Evolutionary conservation across 1,140 invertebrate genomes (phyloP).

Genomic region (Aricia agestis): DNA sequence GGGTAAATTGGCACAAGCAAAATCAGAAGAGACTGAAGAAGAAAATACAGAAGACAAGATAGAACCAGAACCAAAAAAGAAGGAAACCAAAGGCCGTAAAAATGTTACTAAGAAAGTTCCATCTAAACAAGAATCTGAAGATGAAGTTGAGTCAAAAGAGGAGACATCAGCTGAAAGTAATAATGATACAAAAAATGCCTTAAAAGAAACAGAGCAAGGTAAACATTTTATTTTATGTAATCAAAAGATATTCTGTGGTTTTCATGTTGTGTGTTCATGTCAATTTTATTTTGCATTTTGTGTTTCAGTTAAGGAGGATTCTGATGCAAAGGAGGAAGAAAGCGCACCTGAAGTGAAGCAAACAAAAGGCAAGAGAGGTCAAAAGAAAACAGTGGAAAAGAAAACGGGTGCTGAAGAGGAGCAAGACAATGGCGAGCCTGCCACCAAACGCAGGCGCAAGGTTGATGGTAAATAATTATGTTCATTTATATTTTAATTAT

Average conservation of each 20-base stretch:
- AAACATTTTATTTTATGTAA: neutral
- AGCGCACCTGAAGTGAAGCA: constrained; percentile 42
- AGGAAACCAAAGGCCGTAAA: constrained; percentile 40
- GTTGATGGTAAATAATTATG: constrained; percentile 66
- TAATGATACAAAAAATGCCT: constrained; percentile 40
- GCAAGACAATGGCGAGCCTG: constrained; percentile 51
- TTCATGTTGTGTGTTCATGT: too few species aligned
- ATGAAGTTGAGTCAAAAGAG: constrained; percentile 41
- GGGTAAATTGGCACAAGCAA: constrained; percentile 50
- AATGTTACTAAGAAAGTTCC: constrained; percentile 48
- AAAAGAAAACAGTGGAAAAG: constrained; percentile 47
- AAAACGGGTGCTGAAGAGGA: constrained; percentile 39
- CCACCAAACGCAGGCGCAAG: constrained; percentile 57
- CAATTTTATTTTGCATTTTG: too few species aligned
- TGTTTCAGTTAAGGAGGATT: constrained; percentile 47
- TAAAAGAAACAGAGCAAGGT: constrained; percentile 57
- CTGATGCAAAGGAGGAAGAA: constrained; percentile 46
- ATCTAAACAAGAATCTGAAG: constrained; percentile 44
- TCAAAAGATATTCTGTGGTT: too few species aligned
- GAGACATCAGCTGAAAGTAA: constrained; percentile 41
- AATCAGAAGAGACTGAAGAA: constrained; percentile 30
- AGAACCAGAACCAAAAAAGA: constrained; percentile 41
- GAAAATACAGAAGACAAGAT: constrained; percentile 34
- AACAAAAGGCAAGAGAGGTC: constrained; percentile 49
- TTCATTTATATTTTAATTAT: constrained; percentile 35